Base-by-base conservation (phyloP, 2,113 vertebrate species). In the Dasyurus viverrinus region DNA sequence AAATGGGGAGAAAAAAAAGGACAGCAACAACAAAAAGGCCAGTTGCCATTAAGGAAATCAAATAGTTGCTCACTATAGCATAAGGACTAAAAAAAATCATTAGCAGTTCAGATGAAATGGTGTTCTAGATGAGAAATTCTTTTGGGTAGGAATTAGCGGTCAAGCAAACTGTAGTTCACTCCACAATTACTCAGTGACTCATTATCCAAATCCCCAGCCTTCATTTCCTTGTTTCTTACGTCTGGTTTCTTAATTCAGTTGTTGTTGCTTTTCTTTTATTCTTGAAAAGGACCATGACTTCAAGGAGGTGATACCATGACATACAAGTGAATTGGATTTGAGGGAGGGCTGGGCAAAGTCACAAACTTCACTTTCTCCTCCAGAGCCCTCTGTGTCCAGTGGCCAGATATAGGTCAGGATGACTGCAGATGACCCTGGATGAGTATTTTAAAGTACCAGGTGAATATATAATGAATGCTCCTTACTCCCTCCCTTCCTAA, bases 1-100 rank as follows among this genome's bases (percentile, higher is more conserved):
- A 92, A 93, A 57, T 89, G 42, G 90, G 93, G 97, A 96, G 96
- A 97, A 92, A 68, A 68, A 76, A 68, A 3, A 76, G 0, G 3
- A 76, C 11, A 76, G 16, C 60, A 96, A 90, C 48, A 55, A 89
- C 53, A 50, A 3, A 91, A 95, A 97, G 94, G 90, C 57, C 54
- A 55, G 8, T 91, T 94, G 26, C 94, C 19, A 3, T 96, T 42
- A 90, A 68, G 93, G 57, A 53, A 90, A 90, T 46, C 68, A 54
- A 90, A 50, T 90, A 46, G 89, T 26, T 11, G 5, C 16, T 12
- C 7, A 55, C 60, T 30, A 9, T 60, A 50, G 55, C n/a, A 76
- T 3, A 91, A 8, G n/a, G 19, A 23, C 68, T 84, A 84, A 84
- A n/a, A 76, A 36, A 76, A n/a, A n/a, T n/a, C 30, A 19, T 19